Percentiles rank a stretch among this genome's conserved stretches.
These are phyloP conservation scores for Drosophila aff. DNA, from an alignment of 1,140 invertebrate species.

Conservation along the genomic window DNA sequence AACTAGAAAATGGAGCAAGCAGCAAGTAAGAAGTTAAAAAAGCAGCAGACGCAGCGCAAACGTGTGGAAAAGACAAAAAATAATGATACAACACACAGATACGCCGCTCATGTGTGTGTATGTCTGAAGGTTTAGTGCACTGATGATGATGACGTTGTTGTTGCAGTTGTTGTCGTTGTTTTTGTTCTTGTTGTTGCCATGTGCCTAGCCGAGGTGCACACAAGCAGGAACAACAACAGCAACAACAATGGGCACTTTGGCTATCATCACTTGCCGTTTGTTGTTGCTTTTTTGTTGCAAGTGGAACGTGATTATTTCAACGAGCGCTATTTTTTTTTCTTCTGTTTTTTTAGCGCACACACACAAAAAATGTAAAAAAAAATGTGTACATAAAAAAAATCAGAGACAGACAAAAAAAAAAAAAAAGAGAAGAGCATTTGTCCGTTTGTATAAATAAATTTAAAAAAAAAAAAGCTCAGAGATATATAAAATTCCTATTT, in stretches of 20 bases:
- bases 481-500: constrained; percentile 23
- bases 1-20: constrained; percentile 16
- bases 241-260: constrained; percentile 43
- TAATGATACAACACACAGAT: constrained; percentile 43
- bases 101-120: background rate
- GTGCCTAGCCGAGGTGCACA: constrained; percentile 34
- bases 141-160: constrained; percentile 44
- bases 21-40: constrained; percentile 27
- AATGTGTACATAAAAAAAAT: constrained; percentile 7
- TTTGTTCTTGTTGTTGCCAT: constrained; percentile 46
- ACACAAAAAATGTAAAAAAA: constrained; percentile 9
- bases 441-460: constrained; percentile 28
- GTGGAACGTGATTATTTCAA: constrained; percentile 78
- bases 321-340: constrained; percentile 64
- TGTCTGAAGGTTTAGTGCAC: constrained; percentile 68
- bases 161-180: constrained; percentile 13
- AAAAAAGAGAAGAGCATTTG: constrained; percentile 19
- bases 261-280: constrained; percentile 51
- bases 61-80: constrained; percentile 39
- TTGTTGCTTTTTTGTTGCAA: constrained; percentile 68
- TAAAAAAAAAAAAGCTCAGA: background rate
- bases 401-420: constrained; percentile 4
- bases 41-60: constrained; percentile 34
- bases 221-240: constrained; percentile 19
- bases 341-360: constrained; percentile 44